Base-by-base conservation (phyloP, 2,888 invertebrate species). In the Conchocele bisecta region DNA sequence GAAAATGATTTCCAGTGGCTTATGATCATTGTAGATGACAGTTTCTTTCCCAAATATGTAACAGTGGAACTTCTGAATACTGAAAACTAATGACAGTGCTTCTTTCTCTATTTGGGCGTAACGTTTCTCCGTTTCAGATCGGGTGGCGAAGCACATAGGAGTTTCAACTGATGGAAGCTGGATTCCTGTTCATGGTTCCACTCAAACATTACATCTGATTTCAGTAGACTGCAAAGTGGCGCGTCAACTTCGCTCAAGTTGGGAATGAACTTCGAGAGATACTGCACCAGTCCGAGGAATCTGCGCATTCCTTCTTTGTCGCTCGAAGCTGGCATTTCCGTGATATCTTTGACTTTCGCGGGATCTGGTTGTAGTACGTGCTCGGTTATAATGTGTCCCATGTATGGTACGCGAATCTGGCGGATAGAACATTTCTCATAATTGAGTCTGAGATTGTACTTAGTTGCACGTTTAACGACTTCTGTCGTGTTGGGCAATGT, bases 71-170 rank as follows among this genome's bases (percentile, higher is more conserved):
- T 73, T 76, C 15, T 33, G 51, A n/a, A 51, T 48, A 31, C 66
- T 79, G 59, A 64, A 73, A 6, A 79, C 63, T 9, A 82, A 67
- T 29, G 79, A 58, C 3, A 81, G 63, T 65, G 74, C 69, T 42
- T 77, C 79, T 44, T 76, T 77, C 37, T 81, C 75, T 11, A 75
- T 59, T 31, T 67, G 66, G 11, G 70, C 70, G 24, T 82, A 81
- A 6, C 75, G 65, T 24, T 68, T 51, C 46, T 79, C 80, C 13
- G 70, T 56, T 22, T 61, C 58, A 84, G 61, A 20, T 70, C 68
- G 20, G 75, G 79, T 24, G 67, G 57, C 35, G 50, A 51, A 33
- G 72, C 74, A 26, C 78, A 75, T 1, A 66, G 48, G 33, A 46
- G 20, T 63, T 76, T 76, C 6, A 76, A 53, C 28, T 68, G 33